Conservation (phyloP, 2,113 vertebrate genomes). For the Anhinga anhinga region DNA sequence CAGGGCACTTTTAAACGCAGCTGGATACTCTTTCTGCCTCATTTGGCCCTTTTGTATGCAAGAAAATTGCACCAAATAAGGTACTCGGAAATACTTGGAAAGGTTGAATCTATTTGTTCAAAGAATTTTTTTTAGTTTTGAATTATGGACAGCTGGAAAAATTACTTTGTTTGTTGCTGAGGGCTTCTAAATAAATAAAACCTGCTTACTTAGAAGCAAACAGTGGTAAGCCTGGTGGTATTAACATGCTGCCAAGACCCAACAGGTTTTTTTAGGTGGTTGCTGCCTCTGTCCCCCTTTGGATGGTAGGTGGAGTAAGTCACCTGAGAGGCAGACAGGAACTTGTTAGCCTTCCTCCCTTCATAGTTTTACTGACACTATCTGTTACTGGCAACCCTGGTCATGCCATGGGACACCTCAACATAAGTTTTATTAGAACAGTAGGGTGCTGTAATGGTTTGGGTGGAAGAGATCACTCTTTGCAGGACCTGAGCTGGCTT, state of each 20-base stretch:
- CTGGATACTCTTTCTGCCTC: not conserved
- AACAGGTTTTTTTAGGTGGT: not conserved
- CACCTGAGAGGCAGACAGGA: not conserved
- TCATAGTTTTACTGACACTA: not conserved
- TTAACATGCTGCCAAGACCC: not conserved
- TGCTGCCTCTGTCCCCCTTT: not conserved
- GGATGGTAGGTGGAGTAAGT: not conserved
- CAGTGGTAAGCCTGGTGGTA: not conserved
- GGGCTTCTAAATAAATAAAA: not conserved
- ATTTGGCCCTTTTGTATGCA: not conserved
- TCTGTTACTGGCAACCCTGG: not conserved
- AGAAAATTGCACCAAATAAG: not conserved
- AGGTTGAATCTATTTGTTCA: not conserved
- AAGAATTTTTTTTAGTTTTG: not conserved
- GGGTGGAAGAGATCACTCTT: not conserved
- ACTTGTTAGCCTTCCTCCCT: not conserved
- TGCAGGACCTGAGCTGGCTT: not conserved
- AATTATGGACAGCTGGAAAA: not conserved
- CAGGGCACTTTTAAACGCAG: not conserved
- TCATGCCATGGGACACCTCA: not conserved
- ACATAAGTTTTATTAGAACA: not conserved
- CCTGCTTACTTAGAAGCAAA: not conserved
- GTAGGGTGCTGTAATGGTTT: not conserved
- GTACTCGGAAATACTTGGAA: not conserved
- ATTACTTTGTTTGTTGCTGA: not conserved